These are phyloP conservation scores for Meriones unguiculatus DNA, from an alignment of 2,113 vertebrate genomes.

Conservation along the genomic window DNA sequence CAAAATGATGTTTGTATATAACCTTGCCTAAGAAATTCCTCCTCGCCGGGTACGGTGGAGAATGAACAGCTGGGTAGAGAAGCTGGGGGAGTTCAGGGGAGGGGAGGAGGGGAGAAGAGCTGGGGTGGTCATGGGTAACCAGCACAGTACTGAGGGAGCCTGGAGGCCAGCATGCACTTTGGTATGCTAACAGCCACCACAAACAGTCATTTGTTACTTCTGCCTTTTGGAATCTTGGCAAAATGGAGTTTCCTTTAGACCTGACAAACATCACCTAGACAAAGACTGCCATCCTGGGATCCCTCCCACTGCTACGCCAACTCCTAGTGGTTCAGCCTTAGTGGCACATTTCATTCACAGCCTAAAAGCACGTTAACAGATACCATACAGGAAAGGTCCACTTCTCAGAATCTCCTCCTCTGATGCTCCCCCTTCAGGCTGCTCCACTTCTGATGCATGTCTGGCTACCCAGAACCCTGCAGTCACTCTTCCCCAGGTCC, in stretches of 20 bases:
- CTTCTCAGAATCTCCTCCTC: background rate
- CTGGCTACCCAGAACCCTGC: background rate
- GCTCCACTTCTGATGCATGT: background rate
- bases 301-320: background rate
- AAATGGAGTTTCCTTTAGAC: background rate
- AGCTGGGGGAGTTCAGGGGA: background rate
- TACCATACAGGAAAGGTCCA: background rate
- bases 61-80: background rate
- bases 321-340: background rate
- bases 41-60: too few species aligned
- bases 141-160: background rate
- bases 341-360: too few species aligned
- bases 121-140: background rate
- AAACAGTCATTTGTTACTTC: background rate
- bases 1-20: too few species aligned
- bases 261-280: background rate
- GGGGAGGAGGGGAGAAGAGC: background rate
- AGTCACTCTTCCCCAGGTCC: background rate
- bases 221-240: background rate
- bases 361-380: background rate
- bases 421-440: background rate
- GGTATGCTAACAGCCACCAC: background rate
- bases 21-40: too few species aligned
- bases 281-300: background rate
- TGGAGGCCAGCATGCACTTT: background rate